A percentile compares a stretch with the other conserved stretches of the same genome.
These are phyloP conservation scores for Mycetomoellerius zeteki DNA, from an alignment of 1,140 invertebrate genomes.

Conservation along the genomic window DNA sequence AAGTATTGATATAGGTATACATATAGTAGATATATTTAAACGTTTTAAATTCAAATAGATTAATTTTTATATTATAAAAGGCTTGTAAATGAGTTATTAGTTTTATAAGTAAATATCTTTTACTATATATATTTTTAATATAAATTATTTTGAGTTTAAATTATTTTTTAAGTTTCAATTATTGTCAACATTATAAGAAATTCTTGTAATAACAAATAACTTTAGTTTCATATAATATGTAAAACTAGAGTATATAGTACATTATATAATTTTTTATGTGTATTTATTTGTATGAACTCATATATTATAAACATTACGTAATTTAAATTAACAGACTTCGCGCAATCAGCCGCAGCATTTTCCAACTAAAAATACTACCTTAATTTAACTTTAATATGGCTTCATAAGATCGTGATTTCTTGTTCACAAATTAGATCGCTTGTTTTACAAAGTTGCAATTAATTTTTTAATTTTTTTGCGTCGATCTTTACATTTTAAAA, in stretches of 20 bases:
- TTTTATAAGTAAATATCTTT: neutral
- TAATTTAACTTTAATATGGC: slow-evolving; percentile 3
- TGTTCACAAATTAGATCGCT: slow-evolving; percentile 12
- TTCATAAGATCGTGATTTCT: slow-evolving; percentile 3
- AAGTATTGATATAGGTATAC: neutral
- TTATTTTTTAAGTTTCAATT: neutral
- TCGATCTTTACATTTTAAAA: neutral
- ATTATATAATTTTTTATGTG: neutral
- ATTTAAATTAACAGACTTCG: slow-evolving; percentile 15
- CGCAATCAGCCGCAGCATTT: slow-evolving; percentile 10
- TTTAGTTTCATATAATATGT: neutral
- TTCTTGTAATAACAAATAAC: no score
- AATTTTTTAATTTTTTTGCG: neutral
- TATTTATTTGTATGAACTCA: neutral
- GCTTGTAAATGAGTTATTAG: neutral
- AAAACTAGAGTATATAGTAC: neutral
- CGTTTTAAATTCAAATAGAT: neutral
- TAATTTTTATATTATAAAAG: neutral
- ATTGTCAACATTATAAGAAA: neutral
- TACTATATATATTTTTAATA: neutral
- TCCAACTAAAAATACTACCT: neutral
- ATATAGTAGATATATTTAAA: neutral
- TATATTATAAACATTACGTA: neutral
- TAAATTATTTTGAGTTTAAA: neutral
- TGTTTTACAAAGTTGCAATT: slow-evolving; percentile 18